Evolutionary conservation across 2,113 vertebrate species (phyloP).

Genomic region (Bombycilla garrulus): DNA sequence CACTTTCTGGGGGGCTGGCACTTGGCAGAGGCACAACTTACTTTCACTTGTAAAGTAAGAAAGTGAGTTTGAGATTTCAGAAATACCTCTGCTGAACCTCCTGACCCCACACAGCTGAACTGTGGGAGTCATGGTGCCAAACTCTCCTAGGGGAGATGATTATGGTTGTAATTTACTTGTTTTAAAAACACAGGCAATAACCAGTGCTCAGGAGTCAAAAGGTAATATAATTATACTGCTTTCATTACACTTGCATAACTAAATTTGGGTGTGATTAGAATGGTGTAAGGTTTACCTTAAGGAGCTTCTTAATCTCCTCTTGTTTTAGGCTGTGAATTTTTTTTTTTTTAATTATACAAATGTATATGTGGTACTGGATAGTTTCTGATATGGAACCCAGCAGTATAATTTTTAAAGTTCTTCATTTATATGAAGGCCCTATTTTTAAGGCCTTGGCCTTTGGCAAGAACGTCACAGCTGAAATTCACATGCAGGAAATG

Average conservation of each 20-base stretch:
- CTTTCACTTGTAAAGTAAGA: not conserved
- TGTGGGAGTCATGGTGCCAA: accelerated
- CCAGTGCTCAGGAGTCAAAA: not conserved
- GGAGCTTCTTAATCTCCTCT: not conserved
- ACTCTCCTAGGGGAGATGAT: not conserved
- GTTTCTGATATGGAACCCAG: not conserved
- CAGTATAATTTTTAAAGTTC: not conserved
- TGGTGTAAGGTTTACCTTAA: not conserved
- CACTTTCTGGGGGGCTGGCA: not conserved
- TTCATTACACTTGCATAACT: not conserved
- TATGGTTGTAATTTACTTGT: not conserved
- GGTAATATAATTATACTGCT: not conserved
- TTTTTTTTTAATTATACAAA: too few relatives aligned
- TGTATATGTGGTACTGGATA: not conserved
- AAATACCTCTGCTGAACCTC: not conserved
- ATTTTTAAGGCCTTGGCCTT: not conserved
- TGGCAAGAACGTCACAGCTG: not conserved
- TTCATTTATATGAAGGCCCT: not conserved
- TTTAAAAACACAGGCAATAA: not conserved
- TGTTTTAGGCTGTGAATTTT: not conserved
- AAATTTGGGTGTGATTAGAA: not conserved
- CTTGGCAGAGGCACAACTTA: not conserved
- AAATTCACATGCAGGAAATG: not conserved
- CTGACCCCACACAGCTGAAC: not conserved
- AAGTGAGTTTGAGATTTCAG: not conserved